These are phyloP conservation scores for Indicator indicator DNA, from an alignment of 2,113 vertebrate species.

Conservation along the genomic window DNA sequence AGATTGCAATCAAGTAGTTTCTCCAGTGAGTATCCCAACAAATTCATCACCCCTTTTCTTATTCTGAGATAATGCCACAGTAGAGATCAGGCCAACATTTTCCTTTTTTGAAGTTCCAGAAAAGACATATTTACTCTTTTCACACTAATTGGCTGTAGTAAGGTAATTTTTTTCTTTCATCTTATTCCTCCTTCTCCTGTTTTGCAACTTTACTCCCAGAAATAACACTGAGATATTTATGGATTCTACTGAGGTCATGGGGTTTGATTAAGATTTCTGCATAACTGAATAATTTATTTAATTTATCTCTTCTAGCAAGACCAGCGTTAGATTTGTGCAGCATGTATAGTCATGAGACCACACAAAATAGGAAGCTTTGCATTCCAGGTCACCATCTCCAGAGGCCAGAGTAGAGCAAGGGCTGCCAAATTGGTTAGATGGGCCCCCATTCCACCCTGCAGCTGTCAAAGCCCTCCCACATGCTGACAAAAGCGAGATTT, in stretches of 20 bases:
- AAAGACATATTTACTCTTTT: slow-evolving; percentile 35
- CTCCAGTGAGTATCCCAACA: slow-evolving; percentile 49
- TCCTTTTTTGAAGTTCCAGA: not conserved
- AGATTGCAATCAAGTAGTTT: slow-evolving; percentile 71
- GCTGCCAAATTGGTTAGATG: slow-evolving; percentile 34
- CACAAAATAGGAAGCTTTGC: slow-evolving; percentile 41
- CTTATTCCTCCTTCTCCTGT: not conserved
- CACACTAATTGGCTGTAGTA: not conserved
- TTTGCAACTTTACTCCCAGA: slow-evolving; percentile 1
- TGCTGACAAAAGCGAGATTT: not conserved
- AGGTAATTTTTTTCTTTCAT: not conserved
- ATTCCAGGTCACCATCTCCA: slow-evolving; percentile 54
- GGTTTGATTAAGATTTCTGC: slow-evolving; percentile 24
- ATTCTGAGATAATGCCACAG: slow-evolving; percentile 61
- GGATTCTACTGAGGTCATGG: not conserved
- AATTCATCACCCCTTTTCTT: slow-evolving; percentile 63
- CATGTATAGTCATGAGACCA: slow-evolving; percentile 33
- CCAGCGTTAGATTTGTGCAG: not conserved
- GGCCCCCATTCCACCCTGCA: slow-evolving; percentile 36
- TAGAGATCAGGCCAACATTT: slow-evolving; percentile 12
- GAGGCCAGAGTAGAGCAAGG: slow-evolving; percentile 18
- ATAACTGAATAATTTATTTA: not conserved
- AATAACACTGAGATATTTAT: slow-evolving; percentile 7
- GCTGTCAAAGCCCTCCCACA: slow-evolving; percentile 46
- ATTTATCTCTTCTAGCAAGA: not conserved